phyloP scores from a whole-genome alignment of 2,888 invertebrate species.

The Tinea pellionella region DNA sequence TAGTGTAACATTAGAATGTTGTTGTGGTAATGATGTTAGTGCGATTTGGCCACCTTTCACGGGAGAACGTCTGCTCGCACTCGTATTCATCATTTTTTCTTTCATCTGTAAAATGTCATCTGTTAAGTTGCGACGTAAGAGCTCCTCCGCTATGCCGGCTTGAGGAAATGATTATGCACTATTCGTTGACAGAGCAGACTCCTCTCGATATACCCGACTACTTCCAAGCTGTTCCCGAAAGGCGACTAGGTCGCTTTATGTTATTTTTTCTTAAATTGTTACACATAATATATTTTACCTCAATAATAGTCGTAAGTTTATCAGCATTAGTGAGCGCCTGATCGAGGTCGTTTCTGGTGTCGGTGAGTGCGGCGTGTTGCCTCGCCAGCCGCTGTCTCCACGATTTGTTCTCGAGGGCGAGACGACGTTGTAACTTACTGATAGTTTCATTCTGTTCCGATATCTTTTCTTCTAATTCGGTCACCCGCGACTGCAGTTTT shows the following conservation, averaged over 20 bases:
- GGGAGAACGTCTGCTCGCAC: constrained; percentile 29
- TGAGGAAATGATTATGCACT: too few relatives aligned
- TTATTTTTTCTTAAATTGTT: too few relatives aligned
- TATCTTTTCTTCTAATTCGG: constrained; percentile 63
- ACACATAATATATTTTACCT: constrained; percentile 45
- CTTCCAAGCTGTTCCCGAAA: too few relatives aligned
- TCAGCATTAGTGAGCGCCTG: constrained; percentile 72
- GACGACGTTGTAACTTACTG: constrained; percentile 74
- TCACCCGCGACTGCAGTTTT: constrained; percentile 74
- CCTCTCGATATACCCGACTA: too few relatives aligned
- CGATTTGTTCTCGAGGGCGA: constrained; percentile 80
- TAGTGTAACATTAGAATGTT: not conserved
- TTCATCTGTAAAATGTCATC: constrained; percentile 57
- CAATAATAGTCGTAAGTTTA: constrained; percentile 69
- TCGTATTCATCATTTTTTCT: constrained; percentile 52
- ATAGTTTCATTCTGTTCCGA: constrained; percentile 74
- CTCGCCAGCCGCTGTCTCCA: constrained; percentile 75
- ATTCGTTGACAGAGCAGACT: too few relatives aligned
- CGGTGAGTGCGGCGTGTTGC: constrained; percentile 78
- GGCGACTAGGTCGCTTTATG: too few relatives aligned
- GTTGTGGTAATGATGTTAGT: not conserved
- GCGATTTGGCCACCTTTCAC: not conserved
- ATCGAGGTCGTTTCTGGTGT: constrained; percentile 75
- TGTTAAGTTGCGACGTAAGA: too few relatives aligned
- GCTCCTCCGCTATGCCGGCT: too few relatives aligned